phyloP scores from a whole-genome alignment of 2,113 vertebrate genomes.

The Neodontobutis hainanensis region DNA sequence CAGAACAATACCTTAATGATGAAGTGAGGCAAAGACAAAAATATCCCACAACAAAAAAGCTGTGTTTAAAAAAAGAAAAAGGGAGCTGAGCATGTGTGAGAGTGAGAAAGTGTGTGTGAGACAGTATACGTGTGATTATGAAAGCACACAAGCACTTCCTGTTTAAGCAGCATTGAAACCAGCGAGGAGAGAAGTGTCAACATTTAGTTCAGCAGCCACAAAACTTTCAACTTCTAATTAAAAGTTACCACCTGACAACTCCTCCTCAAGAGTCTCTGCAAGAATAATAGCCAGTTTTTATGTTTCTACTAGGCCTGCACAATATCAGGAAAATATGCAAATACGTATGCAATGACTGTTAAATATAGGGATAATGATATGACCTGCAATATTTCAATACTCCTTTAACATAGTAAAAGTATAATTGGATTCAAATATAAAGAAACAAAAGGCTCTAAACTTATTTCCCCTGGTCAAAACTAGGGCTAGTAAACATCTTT shows the following conservation, averaged over 20 bases:
- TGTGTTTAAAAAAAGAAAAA: neutral
- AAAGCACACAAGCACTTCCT: constrained; percentile 55
- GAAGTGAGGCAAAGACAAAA: neutral
- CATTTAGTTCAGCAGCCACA: constrained; percentile 31
- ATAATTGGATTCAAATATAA: no score
- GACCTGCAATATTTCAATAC: no score
- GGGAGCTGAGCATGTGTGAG: neutral
- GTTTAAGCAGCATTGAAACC: constrained; percentile 44
- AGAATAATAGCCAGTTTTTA: neutral
- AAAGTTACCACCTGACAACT: neutral
- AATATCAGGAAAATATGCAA: no score
- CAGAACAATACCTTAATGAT: neutral
- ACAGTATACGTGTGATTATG: constrained; percentile 12
- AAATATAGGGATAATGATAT: no score
- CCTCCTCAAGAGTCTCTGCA: neutral
- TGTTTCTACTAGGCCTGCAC: neutral
- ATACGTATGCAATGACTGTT: no score
- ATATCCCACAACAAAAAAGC: neutral
- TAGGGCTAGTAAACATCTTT: no score
- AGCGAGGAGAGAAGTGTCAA: constrained; percentile 16
- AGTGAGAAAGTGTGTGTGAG: constrained; percentile 28
- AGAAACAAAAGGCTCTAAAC: no score
- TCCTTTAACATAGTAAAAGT: no score
- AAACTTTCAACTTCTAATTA: constrained; percentile 15
- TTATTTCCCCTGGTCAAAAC: no score